phyloP scores from a whole-genome alignment of 2,888 invertebrate genomes.

The Lucinisca nassula region DNA sequence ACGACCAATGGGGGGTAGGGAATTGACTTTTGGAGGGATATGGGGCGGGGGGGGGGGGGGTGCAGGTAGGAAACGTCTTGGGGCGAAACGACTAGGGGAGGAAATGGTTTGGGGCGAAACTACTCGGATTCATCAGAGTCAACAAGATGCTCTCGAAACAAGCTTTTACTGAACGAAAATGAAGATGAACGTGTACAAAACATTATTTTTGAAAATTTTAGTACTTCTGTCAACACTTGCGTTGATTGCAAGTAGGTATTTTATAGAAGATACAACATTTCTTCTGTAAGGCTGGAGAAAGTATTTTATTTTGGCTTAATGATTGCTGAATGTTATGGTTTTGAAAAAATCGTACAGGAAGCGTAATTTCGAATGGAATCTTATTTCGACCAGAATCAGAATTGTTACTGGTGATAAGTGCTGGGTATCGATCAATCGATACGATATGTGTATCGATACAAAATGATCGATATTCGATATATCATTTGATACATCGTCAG shows the following conservation, averaged over 20 bases:
- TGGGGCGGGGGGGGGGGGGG: no score
- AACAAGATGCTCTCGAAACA: not conserved
- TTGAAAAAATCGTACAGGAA: not conserved
- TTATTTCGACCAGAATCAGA: not conserved
- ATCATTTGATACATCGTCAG: no score
- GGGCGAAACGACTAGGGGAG: no score
- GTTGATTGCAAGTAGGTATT: not conserved
- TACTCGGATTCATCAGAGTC: not conserved
- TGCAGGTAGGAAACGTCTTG: no score
- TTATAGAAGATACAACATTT: not conserved
- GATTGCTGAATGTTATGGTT: not conserved
- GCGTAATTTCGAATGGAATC: not conserved
- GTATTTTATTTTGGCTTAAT: not conserved
- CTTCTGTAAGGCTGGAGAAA: not conserved
- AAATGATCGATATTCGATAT: no score
- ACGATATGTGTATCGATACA: no score
- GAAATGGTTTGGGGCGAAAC: no score
- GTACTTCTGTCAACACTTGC: not conserved
- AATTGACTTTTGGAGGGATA: not conserved
- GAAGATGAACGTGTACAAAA: not conserved
- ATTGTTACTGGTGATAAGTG: no score
- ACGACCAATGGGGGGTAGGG: not conserved
- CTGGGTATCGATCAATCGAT: not conserved
- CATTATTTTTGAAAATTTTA: not conserved
- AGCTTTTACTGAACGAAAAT: not conserved